A percentile compares a stretch with the other conserved stretches of the same genome.
Conservation (phyloP, 2,797 vertebrate species). For the Sphenopsis melanotis region DNA sequence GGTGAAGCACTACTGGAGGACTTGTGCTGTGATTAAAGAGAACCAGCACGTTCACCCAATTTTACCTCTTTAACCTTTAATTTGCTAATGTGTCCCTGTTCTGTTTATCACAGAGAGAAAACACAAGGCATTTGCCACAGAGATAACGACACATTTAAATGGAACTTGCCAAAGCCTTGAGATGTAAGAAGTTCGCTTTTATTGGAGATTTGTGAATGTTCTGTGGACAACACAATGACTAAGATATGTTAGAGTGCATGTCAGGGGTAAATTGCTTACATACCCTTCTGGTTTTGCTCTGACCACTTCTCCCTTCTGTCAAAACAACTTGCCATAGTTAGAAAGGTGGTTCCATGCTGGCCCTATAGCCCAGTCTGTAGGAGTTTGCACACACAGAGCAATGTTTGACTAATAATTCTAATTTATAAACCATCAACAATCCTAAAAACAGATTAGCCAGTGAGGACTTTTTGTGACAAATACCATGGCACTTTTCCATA, state of each 20-base stretch:
- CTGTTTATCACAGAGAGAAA: background rate
- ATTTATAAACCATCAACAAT: constrained; percentile 68
- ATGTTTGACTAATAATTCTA: constrained; percentile 60
- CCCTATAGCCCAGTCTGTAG: background rate
- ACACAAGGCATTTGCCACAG: background rate
- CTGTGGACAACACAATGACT: background rate
- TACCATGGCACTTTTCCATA: constrained; percentile 62
- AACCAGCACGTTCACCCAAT: background rate
- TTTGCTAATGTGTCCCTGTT: background rate
- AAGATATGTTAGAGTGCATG: background rate
- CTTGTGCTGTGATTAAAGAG: background rate
- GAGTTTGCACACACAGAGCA: constrained; percentile 7
- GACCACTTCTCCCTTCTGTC: background rate
- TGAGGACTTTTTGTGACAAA: constrained; percentile 64
- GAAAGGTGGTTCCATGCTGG: background rate
- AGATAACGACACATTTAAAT: background rate
- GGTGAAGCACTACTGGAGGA: background rate
- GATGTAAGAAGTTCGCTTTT: background rate
- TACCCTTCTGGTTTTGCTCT: background rate
- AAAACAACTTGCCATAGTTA: background rate
- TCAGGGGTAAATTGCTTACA: background rate
- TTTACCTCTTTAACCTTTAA: background rate
- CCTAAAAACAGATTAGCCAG: constrained; percentile 65
- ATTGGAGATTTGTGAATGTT: background rate
- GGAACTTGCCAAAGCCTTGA: background rate